Conservation (phyloP, 2,888 invertebrate genomes). For the Amaurobius ferox region DNA sequence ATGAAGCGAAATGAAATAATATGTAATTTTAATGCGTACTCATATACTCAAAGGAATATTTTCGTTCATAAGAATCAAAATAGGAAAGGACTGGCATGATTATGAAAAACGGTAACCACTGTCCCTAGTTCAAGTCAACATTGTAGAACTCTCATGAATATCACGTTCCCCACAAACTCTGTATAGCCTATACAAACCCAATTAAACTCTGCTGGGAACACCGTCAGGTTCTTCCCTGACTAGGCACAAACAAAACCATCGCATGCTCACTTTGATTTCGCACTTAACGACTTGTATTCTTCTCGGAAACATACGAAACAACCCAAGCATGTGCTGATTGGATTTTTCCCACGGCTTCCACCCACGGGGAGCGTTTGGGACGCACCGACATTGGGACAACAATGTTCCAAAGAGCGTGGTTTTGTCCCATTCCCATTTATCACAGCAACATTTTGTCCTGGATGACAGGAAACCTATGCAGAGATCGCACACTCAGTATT, state of each 20-base stretch:
- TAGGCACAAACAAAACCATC: neutral
- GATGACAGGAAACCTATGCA: constrained; percentile 62
- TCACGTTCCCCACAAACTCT: too few relatives aligned
- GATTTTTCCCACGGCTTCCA: constrained; percentile 54
- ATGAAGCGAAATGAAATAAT: too few relatives aligned
- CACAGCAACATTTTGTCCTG: constrained; percentile 56
- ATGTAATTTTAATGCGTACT: too few relatives aligned
- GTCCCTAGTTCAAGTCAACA: too few relatives aligned
- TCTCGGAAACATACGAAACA: neutral
- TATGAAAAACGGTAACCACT: too few relatives aligned
- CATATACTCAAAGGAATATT: too few relatives aligned
- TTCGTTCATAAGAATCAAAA: too few relatives aligned
- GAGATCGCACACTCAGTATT: constrained; percentile 21
- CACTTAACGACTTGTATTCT: constrained; percentile 18
- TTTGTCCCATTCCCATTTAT: constrained; percentile 66
- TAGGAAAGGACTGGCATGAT: too few relatives aligned
- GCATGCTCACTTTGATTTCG: constrained; percentile 12
- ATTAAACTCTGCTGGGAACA: neutral
- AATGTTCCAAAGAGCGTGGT: constrained; percentile 24
- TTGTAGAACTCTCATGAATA: too few relatives aligned
- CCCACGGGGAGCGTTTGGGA: neutral
- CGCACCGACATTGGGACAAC: neutral
- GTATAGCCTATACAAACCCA: neutral
- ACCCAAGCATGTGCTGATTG: constrained; percentile 39
- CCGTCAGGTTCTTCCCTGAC: neutral